Evolutionary conservation across 2,797 vertebrate genomes (phyloP).

Genomic region (Benthosema pterotum): DNA sequence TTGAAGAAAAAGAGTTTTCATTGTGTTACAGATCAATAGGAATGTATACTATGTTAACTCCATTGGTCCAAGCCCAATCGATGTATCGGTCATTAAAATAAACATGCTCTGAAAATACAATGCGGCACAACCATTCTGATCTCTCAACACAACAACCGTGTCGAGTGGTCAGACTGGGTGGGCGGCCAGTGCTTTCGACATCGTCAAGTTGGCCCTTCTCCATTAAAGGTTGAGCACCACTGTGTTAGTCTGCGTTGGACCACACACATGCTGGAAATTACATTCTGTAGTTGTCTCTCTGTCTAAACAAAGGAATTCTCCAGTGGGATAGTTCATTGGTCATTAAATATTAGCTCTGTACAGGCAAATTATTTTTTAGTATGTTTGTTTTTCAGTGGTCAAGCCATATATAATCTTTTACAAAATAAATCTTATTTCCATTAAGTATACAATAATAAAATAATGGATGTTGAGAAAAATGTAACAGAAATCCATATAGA

Average conservation of each 20-base stretch:
- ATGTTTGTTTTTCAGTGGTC: slow-evolving; percentile 52
- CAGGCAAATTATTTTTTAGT: slow-evolving; percentile 51
- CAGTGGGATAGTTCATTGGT: slow-evolving; percentile 21
- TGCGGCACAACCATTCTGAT: too few relatives aligned
- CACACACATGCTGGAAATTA: slow-evolving; percentile 26
- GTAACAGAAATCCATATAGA: slow-evolving; percentile 74
- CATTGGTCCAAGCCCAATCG: too few relatives aligned
- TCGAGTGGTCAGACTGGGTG: too few relatives aligned
- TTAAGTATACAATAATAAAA: slow-evolving; percentile 77
- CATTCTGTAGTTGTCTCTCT: slow-evolving; percentile 39
- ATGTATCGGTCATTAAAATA: too few relatives aligned
- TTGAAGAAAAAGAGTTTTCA: too few relatives aligned
- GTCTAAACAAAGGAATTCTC: slow-evolving; percentile 18
- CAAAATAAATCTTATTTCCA: slow-evolving; percentile 81
- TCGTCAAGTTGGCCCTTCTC: too few relatives aligned
- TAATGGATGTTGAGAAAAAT: slow-evolving; percentile 72
- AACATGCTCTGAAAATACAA: too few relatives aligned
- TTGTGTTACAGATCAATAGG: too few relatives aligned
- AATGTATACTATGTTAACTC: too few relatives aligned
- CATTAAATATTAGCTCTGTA: slow-evolving; percentile 37
- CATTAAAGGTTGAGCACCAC: too few relatives aligned
- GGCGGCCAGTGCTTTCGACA: too few relatives aligned
- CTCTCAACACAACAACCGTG: too few relatives aligned
- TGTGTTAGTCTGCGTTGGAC: slow-evolving; percentile 20
- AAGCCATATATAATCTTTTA: slow-evolving; percentile 67